Percentiles rank a stretch among this genome's conserved stretches.
phyloP scores from a whole-genome alignment of 2,888 invertebrate species.

The Pelosia muscerda region DNA sequence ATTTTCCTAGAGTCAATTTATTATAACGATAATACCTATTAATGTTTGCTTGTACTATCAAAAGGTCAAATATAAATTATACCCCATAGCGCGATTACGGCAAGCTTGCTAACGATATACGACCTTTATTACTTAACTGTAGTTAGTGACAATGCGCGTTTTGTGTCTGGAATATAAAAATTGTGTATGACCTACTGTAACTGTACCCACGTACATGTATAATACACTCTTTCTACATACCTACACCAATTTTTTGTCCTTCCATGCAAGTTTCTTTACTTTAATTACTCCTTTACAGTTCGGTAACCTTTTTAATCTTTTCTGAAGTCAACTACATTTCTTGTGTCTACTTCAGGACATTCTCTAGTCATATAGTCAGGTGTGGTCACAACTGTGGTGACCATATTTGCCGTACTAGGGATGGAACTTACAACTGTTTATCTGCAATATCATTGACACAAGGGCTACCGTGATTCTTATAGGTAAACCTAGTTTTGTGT shows the following conservation, averaged over 20 bases:
- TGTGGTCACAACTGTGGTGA: no score
- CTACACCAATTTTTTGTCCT: not conserved
- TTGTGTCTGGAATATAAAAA: not conserved
- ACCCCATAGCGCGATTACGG: conserved; percentile 24
- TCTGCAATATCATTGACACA: not conserved
- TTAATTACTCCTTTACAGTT: not conserved
- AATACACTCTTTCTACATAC: not conserved
- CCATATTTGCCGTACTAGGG: no score
- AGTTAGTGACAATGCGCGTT: not conserved
- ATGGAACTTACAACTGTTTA: not conserved
- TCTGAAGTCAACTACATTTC: not conserved
- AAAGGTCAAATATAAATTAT: conserved; percentile 44
- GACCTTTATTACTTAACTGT: conserved; percentile 12
- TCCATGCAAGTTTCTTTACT: not conserved
- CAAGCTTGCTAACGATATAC: conserved; percentile 19
- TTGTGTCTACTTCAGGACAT: not conserved
- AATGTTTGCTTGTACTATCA: conserved; percentile 19
- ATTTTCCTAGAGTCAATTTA: conserved; percentile 33
- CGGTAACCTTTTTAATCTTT: not conserved
- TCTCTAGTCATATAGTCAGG: not conserved
- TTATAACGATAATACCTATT: conserved; percentile 17
- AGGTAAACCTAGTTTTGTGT: no score
- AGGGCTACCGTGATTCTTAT: not conserved
- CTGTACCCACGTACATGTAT: no score
- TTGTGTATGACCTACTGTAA: no score